A percentile compares a stretch with the other conserved stretches of the same genome.
These are phyloP conservation scores for Cepaea hortensis DNA, from an alignment of 2,888 invertebrate genomes.

Conservation along the genomic window DNA sequence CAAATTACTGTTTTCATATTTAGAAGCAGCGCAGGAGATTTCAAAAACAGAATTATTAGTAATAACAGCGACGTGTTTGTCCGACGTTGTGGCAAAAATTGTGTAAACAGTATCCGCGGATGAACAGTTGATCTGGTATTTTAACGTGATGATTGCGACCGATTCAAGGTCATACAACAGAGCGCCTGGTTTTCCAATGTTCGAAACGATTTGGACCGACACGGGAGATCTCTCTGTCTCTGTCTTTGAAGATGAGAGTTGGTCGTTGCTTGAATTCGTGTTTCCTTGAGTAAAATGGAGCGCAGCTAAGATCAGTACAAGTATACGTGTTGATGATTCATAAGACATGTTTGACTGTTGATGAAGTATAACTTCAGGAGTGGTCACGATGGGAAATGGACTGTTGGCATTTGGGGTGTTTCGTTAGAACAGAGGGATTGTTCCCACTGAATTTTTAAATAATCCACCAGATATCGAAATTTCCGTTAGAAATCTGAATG, in stretches of 20 bases:
- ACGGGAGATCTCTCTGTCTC: not conserved
- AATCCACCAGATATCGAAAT: no score
- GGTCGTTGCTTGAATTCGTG: not conserved
- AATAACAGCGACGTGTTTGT: not conserved
- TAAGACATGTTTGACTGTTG: not conserved
- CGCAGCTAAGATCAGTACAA: not conserved
- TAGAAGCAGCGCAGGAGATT: not conserved
- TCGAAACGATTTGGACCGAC: not conserved
- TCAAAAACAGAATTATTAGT: not conserved
- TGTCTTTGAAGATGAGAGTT: not conserved
- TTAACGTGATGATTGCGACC: not conserved
- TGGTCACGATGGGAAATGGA: no score
- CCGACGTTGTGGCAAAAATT: conserved; percentile 4
- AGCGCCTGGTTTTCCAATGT: conserved; percentile 31
- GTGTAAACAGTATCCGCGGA: conserved; percentile 3
- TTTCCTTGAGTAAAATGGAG: not conserved
- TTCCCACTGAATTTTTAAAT: no score
- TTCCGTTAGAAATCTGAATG: no score
- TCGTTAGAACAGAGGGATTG: no score
- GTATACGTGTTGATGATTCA: not conserved
- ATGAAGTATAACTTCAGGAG: no score
- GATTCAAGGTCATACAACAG: conserved; percentile 10
- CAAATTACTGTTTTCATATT: not conserved
- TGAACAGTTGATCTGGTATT: conserved; percentile 1
- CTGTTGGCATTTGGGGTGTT: no score